These are phyloP conservation scores for Azorinus chamasolen DNA, from an alignment of 2,888 invertebrate genomes.

Conservation along the genomic window DNA sequence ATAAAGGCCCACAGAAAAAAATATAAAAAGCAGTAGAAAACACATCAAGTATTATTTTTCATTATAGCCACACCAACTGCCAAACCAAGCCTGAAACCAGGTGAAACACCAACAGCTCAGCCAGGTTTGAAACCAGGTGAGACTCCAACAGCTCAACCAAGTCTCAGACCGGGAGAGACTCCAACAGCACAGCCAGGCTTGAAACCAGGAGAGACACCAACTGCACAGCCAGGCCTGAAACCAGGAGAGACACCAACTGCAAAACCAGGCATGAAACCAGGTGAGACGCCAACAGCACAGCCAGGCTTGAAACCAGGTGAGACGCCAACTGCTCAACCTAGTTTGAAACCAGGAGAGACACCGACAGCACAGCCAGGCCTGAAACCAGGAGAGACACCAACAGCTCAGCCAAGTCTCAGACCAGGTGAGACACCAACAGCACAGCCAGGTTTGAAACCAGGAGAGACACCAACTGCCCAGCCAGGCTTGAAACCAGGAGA, in stretches of 20 bases:
- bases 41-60: too few species aligned
- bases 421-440: constrained; percentile 48
- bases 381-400: constrained; percentile 46
- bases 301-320: constrained; percentile 33
- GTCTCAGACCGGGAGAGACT: constrained; percentile 30
- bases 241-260: constrained; percentile 50
- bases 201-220: constrained; percentile 46
- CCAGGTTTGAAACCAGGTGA: constrained; percentile 38
- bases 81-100: constrained; percentile 30
- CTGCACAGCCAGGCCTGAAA: constrained; percentile 41
- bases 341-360: constrained; percentile 36
- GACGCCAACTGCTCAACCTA: constrained; percentile 42
- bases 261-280: constrained; percentile 37
- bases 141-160: constrained; percentile 49
- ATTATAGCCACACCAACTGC: constrained; percentile 38
- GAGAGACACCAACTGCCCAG: constrained; percentile 43
- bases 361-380: constrained; percentile 53
- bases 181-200: constrained; percentile 51
- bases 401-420: constrained; percentile 37
- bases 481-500: constrained; percentile 36
- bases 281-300: constrained; percentile 50
- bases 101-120: constrained; percentile 43
- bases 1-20: too few species aligned
- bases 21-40: too few species aligned
- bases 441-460: constrained; percentile 27